Conservation (phyloP, 2,797 vertebrate genomes). For the Propithecus deckenii region DNA sequence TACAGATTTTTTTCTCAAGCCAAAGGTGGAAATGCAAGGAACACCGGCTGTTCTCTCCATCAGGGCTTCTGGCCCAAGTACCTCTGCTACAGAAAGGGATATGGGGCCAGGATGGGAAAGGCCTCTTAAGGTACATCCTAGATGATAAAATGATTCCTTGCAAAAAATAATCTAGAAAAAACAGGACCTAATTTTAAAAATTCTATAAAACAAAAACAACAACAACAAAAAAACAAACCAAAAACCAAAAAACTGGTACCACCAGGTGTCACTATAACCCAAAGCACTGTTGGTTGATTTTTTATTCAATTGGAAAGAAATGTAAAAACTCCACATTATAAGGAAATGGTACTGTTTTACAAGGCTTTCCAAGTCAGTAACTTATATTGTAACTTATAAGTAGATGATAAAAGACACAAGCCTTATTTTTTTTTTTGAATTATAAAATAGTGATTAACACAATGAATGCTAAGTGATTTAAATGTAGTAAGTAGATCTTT, state of each 20-base stretch:
- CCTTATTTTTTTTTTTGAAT: not conserved
- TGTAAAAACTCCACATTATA: not conserved
- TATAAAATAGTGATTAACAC: not conserved
- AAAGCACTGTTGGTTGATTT: slow-evolving; percentile 12
- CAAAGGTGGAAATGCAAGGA: not conserved
- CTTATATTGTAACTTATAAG: not conserved
- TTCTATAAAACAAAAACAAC: not conserved
- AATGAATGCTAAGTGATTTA: not conserved
- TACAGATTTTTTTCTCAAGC: not conserved
- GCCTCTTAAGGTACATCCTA: not conserved
- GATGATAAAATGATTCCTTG: not conserved
- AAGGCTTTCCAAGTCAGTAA: not conserved
- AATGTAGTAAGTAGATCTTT: not conserved
- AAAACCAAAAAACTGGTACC: slow-evolving; percentile 51
- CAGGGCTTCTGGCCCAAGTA: not conserved
- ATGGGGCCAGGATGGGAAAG: not conserved
- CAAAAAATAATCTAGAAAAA: slow-evolving; percentile 4
- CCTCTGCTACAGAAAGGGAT: not conserved
- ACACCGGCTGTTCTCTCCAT: not conserved
- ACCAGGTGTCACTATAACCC: slow-evolving; percentile 83
- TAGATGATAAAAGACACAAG: not conserved
- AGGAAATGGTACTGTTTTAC: not conserved
- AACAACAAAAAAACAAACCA: not conserved
- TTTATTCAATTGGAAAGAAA: not conserved
- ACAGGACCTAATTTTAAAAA: not conserved